These are phyloP conservation scores for Dolichotis patagonum DNA, from an alignment of 2,113 vertebrate species.

Conservation along the genomic window DNA sequence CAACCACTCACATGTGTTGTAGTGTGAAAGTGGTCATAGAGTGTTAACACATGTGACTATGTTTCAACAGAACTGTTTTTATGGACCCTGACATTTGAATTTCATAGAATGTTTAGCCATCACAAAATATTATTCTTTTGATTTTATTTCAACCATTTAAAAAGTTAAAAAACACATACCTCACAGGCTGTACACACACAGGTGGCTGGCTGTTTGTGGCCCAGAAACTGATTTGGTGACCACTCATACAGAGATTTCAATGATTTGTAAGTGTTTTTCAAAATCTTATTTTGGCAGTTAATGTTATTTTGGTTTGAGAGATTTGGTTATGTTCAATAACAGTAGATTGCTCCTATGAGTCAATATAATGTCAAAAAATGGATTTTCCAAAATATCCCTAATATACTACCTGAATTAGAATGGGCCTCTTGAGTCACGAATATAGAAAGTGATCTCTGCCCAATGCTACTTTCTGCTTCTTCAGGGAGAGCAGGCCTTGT, in stretches of 20 bases:
- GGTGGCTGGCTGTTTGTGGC: not conserved
- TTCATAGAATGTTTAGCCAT: slow-evolving; percentile 38
- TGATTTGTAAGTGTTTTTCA: slow-evolving; percentile 41
- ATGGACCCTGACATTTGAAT: slow-evolving; percentile 49
- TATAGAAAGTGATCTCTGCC: not conserved
- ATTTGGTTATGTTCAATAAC: slow-evolving; percentile 47
- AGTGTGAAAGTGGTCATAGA: not conserved
- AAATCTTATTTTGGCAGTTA: slow-evolving; percentile 53
- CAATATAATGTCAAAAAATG: slow-evolving; percentile 57
- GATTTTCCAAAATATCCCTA: slow-evolving; percentile 45
- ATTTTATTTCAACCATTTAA: slow-evolving; percentile 28
- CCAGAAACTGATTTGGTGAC: not conserved
- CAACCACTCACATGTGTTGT: slow-evolving; percentile 46
- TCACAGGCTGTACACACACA: slow-evolving; percentile 16
- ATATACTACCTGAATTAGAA: not conserved
- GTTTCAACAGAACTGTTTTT: slow-evolving; percentile 26
- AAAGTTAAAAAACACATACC: slow-evolving; percentile 20
- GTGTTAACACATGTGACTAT: not conserved
- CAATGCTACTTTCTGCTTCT: slow-evolving; percentile 47
- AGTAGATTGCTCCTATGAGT: not conserved
- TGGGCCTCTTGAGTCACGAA: not conserved
- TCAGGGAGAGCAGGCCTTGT: not conserved
- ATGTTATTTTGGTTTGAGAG: slow-evolving; percentile 54
- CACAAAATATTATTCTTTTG: slow-evolving; percentile 23
- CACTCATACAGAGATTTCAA: not conserved